Evolutionary conservation across 2,113 vertebrate species (phyloP).

Genomic region (Diadophis punctatus): DNA sequence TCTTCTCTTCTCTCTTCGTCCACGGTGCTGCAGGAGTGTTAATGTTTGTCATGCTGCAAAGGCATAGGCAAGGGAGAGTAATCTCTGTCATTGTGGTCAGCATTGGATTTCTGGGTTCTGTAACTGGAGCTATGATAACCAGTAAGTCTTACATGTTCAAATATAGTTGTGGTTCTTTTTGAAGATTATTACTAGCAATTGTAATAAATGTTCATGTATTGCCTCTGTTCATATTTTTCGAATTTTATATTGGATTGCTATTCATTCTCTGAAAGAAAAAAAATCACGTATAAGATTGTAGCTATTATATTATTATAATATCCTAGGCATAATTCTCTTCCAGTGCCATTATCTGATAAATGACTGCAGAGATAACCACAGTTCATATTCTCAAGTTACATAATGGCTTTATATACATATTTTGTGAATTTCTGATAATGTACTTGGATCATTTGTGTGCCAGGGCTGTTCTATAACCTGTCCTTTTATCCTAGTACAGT

Average conservation of each 20-base stretch:
- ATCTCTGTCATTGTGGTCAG: slow-evolving; percentile 93
- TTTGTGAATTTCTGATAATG: neutral
- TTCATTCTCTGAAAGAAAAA: slow-evolving; percentile 13
- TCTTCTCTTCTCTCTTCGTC: slow-evolving; percentile 96
- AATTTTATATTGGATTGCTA: slow-evolving; percentile 12
- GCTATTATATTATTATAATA: neutral
- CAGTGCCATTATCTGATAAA: neutral
- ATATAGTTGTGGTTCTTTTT: slow-evolving; percentile 15
- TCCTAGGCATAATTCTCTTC: neutral
- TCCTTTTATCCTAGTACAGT: neutral
- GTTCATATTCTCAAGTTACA: neutral
- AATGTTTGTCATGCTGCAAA: slow-evolving; percentile 95
- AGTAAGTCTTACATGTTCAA: slow-evolving; percentile 78
- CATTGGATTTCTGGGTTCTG: slow-evolving; percentile 89
- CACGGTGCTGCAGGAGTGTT: slow-evolving; percentile 88
- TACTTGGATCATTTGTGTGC: neutral
- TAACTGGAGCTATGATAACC: slow-evolving; percentile 93
- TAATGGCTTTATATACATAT: neutral
- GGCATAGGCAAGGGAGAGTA: slow-evolving; percentile 88
- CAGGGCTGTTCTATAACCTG: neutral
- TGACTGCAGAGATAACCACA: neutral
- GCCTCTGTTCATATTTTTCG: neutral
- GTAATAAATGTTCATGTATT: slow-evolving; percentile 9
- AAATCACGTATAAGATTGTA: neutral
- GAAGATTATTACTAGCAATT: neutral